Evolutionary conservation across 1,140 invertebrate species (phyloP).

Genomic region (Meloidogyne hapla): DNA sequence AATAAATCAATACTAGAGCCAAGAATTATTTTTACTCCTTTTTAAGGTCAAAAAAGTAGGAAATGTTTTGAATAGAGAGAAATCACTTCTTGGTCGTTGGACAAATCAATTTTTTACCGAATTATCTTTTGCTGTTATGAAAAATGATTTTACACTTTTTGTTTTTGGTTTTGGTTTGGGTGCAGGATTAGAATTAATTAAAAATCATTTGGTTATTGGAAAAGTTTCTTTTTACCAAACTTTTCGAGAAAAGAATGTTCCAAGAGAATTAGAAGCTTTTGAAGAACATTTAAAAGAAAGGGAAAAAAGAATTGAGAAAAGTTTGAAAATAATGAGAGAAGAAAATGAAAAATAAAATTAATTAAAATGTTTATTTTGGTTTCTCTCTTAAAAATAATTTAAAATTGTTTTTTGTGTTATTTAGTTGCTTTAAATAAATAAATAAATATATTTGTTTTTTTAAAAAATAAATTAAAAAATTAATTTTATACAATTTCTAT

Average conservation of each 20-base stretch:
- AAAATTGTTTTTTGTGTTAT: too few species aligned
- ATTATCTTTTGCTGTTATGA: conserved; percentile 15
- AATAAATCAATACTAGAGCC: too few species aligned
- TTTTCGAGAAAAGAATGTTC: conserved; percentile 55
- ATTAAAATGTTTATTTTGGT: neutral
- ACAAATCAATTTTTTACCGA: neutral
- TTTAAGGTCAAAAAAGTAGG: neutral
- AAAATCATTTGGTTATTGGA: conserved; percentile 59
- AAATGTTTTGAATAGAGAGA: too few species aligned
- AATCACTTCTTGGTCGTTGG: neutral
- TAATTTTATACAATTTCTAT: too few species aligned
- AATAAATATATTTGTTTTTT: too few species aligned
- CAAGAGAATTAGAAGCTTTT: conserved; percentile 52
- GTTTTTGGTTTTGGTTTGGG: conserved; percentile 45
- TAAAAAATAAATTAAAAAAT: too few species aligned
- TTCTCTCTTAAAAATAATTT: neutral
- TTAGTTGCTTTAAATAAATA: conserved; percentile 7
- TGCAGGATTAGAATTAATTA: conserved; percentile 61
- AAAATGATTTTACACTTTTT: conserved; percentile 37
- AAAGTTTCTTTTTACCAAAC: conserved; percentile 55
- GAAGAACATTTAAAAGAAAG: conserved; percentile 32
- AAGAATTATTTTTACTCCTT: neutral
- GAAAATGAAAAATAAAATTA: neutral
- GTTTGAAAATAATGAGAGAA: conserved; percentile 3
- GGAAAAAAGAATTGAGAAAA: conserved; percentile 7